Conservation (phyloP, 2,888 invertebrate species). For the Troides oblongomaculatus region DNA sequence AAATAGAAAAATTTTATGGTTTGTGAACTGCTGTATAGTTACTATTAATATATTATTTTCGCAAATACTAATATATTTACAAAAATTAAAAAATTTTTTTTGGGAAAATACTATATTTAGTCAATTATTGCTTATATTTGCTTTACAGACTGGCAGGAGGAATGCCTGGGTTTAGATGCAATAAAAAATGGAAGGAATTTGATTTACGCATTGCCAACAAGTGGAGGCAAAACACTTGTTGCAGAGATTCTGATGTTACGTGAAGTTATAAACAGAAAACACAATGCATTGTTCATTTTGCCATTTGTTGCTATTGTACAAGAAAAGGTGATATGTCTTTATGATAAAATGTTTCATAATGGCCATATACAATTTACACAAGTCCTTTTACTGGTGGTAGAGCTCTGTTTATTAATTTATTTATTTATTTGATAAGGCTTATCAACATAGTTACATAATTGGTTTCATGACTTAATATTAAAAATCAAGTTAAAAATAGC, state of each 20-base stretch:
- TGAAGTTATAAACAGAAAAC: conserved; percentile 89
- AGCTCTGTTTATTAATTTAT: too few species aligned
- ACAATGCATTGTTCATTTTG: conserved; percentile 92
- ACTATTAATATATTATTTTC: too few species aligned
- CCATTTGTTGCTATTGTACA: conserved; percentile 98
- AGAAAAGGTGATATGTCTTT: conserved; percentile 87
- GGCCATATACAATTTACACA: background rate
- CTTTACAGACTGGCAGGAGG: conserved; percentile 93
- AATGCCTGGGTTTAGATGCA: conserved; percentile 90
- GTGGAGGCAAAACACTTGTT: conserved; percentile 98
- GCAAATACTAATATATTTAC: too few species aligned
- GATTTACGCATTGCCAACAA: conserved; percentile 96
- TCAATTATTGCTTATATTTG: background rate
- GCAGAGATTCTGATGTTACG: conserved; percentile 96
- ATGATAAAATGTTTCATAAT: too few species aligned
- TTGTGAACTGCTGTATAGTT: conserved; percentile 42
- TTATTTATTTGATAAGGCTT: too few species aligned
- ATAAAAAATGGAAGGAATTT: conserved; percentile 87
- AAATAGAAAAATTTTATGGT: conserved; percentile 92
- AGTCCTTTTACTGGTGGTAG: background rate
- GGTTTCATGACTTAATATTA: too few species aligned
- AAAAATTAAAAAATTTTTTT: background rate
- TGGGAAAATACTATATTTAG: background rate
- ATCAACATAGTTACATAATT: too few species aligned
- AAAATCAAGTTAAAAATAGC: too few species aligned